Evolutionary conservation across 2,797 vertebrate genomes (phyloP).

Genomic region (Lepus townsendii): DNA sequence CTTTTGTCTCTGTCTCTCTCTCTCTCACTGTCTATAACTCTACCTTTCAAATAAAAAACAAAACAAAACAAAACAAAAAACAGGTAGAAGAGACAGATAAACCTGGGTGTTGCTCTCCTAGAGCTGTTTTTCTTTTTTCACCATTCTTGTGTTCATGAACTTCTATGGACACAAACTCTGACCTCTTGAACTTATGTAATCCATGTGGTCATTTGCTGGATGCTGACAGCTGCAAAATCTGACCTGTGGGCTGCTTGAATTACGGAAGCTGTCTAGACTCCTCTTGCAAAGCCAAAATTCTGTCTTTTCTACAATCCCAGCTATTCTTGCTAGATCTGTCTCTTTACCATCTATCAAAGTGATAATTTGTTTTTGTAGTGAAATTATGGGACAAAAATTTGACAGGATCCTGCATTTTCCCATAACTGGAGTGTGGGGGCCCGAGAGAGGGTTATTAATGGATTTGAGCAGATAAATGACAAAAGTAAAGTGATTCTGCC

Average conservation of each 20-base stretch:
- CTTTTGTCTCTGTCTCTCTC: too few relatives aligned
- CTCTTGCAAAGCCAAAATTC: conserved; percentile 12
- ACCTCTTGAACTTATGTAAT: conserved; percentile 8
- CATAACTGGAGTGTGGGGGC: not conserved
- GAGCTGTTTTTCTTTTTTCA: conserved; percentile 52
- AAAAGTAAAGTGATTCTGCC: not conserved
- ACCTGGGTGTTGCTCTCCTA: not conserved
- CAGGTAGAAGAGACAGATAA: not conserved
- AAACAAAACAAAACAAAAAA: too few relatives aligned
- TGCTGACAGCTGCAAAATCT: conserved; percentile 2
- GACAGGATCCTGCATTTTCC: conserved; percentile 9
- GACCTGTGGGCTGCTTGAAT: not conserved
- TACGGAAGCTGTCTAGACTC: not conserved
- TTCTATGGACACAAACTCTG: conserved; percentile 35
- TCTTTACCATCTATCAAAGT: not conserved
- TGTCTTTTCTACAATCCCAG: not conserved
- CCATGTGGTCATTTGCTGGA: not conserved
- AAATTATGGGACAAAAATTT: not conserved
- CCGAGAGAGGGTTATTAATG: conserved; percentile 1
- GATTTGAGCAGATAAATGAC: not conserved
- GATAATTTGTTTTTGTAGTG: not conserved
- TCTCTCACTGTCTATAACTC: too few relatives aligned
- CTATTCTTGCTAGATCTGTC: not conserved
- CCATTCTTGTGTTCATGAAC: conserved; percentile 38
- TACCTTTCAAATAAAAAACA: too few relatives aligned